Base-by-base conservation (phyloP, 2,888 invertebrate species). In the Salpingus planirostris region DNA sequence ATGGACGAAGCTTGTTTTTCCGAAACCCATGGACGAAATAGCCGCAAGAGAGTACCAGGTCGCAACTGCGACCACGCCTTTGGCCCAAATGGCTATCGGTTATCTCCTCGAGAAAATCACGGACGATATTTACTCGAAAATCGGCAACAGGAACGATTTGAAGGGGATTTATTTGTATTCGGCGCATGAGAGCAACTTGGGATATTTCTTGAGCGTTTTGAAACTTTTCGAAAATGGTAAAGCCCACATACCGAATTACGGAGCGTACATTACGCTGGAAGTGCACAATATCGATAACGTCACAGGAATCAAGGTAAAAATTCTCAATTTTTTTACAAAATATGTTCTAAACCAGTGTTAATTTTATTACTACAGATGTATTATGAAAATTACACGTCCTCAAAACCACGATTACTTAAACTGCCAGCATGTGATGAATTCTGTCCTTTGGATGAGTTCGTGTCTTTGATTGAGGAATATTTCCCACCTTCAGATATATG, bases 1-100 rank as follows among this genome's bases (percentile, higher is more conserved):
- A 8, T 69, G 69, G 69, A 55, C 65, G 0, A 33, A 47, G 3
- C 42, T 42, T 2, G 52, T 67, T 8, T 60, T 50, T 47, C 60
- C 60, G 1, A 33, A 52, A 34, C 57, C 63, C 10, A 50, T 58
- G 12, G 49, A 55, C 11, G 54, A 54, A 2, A 51, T 57, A 11
- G 47, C 59, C 0, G 44, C 55, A 25, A 42, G 64, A 8, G 54
- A 64, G 14, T 67, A 66, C 30, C 53, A 60, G 11, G 43, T 62
- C 2, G 47, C 56, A 4, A 57, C 52, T 44, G 58, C 54, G 15
- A 60, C 51, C 26, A 49, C 46, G 2, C 40, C 46, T 21, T 49
- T 61, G 36, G n/a, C 3, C 6, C 2, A 22, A 21, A 7, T 13
- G 10, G 23, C 21, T 13, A 4, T 12, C 12, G 12, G 18, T n/a